Base-by-base conservation (phyloP, 1,140 invertebrate species). In the Bradysia coprophila region DNA sequence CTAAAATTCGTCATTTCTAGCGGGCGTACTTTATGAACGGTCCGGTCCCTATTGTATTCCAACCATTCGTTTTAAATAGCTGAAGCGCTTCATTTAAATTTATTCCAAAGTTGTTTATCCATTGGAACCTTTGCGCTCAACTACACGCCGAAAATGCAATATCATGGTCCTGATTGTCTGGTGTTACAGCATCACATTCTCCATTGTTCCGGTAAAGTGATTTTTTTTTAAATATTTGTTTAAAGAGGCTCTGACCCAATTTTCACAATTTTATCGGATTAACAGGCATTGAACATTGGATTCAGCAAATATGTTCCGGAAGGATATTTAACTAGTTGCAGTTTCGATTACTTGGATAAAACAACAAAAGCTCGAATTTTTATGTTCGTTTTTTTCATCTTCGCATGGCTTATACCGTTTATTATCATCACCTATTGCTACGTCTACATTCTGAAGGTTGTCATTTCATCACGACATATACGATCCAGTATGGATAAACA, bases 261-360 rank as follows among this genome's bases (percentile, higher is more conserved):
- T n/a, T n/a, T n/a, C n/a, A n/a, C n/a, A n/a, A n/a, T n/a, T n/a
- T n/a, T n/a, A n/a, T n/a, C n/a, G n/a, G n/a, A n/a, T n/a, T n/a
- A n/a, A n/a, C n/a, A n/a, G 0, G 65, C 80, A 0, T 50, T 76
- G 32, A 67, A 75, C 46, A 66, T 81, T 20, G 77, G 77, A 5
- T 65, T 80, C 11, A 75, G 78, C 4, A 64, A 65, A 4, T 87
- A 85, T 59, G 75, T 81, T 10, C 78, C 81, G 2, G 82, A 86
- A 61, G 80, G 79, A 5, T 82, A 73, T 45, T 60, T 85, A 38
- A 84, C 80, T 5, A 81, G 76, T 47, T 88, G 82, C 60, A 82
- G 79, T 45, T 87, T 81, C 48, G 81, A 86, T 52, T 87, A 86
- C 50, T 60, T 87, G 3, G 72, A 72, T 5, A 65, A 71, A 23